A percentile compares a stretch with the other conserved stretches of the same genome.
These are phyloP conservation scores for Gymnoscelis rufifasciata DNA, from an alignment of 2,888 invertebrate genomes.

Conservation along the genomic window DNA sequence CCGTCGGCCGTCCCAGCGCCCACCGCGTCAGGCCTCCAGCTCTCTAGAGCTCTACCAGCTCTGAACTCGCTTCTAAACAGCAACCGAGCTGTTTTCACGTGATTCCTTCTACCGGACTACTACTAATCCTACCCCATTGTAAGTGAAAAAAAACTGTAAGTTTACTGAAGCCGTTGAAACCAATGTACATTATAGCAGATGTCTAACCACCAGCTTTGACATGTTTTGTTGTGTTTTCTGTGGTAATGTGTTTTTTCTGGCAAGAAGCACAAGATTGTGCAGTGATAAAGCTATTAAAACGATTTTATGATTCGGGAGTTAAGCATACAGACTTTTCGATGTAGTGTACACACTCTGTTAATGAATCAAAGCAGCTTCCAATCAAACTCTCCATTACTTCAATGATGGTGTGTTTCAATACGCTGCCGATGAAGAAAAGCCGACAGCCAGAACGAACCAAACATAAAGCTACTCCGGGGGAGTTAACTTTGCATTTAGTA, in stretches of 20 bases:
- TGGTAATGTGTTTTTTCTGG: too few species aligned
- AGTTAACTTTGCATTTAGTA: neutral
- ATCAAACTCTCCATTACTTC: neutral
- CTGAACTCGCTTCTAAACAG: slow-evolving; percentile 35
- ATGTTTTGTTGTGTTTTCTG: too few species aligned
- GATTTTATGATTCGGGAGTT: too few species aligned
- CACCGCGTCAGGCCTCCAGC: slow-evolving; percentile 39
- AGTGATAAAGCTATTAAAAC: too few species aligned
- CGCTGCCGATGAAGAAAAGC: neutral
- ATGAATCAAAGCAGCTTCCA: neutral
- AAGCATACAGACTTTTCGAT: too few species aligned
- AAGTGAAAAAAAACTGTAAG: too few species aligned
- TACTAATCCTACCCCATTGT: too few species aligned
- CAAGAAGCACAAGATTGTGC: too few species aligned
- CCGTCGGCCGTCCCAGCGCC: slow-evolving; percentile 51
- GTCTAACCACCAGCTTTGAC: too few species aligned
- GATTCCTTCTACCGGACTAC: neutral
- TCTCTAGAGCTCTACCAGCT: slow-evolving; percentile 61
- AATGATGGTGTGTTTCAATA: neutral
- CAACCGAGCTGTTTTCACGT: slow-evolving; percentile 5
- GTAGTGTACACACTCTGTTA: neutral
- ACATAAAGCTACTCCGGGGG: neutral
- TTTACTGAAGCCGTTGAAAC: too few species aligned
- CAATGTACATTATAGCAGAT: too few species aligned
- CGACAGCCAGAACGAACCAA: neutral